These are phyloP conservation scores for Platerodrilus igneus DNA, from an alignment of 2,888 invertebrate species.

Conservation along the genomic window DNA sequence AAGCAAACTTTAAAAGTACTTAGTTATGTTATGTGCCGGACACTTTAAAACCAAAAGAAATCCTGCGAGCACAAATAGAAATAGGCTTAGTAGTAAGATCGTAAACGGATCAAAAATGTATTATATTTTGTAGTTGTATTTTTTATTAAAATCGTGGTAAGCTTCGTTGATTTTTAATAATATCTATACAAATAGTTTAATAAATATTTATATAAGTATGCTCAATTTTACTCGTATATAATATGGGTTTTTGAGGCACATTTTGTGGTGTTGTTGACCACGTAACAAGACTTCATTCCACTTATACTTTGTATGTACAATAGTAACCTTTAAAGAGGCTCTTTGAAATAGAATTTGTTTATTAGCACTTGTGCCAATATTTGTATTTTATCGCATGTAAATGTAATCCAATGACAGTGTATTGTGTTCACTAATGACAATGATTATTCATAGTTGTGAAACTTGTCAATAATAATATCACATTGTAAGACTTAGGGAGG, in stretches of 20 bases:
- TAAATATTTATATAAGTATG: conserved; percentile 6
- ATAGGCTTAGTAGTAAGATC: conserved; percentile 14
- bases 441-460: conserved; percentile 19
- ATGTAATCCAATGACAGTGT: conserved; percentile 1
- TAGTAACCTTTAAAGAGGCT: too few relatives aligned
- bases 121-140: conserved; percentile 23
- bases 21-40: conserved; percentile 38
- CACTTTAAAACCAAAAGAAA: conserved; percentile 9
- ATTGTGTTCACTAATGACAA: conserved; percentile 22
- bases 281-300: conserved; percentile 13
- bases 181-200: conserved; percentile 19
- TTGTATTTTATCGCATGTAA: not conserved
- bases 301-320: conserved; percentile 2
- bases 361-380: conserved; percentile 8
- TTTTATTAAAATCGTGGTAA: conserved; percentile 21
- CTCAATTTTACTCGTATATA: conserved; percentile 15
- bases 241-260: conserved; percentile 15
- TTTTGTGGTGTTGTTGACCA: conserved; percentile 11
- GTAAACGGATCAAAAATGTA: conserved; percentile 20
- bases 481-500: conserved; percentile 42
- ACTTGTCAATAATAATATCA: conserved; percentile 31
- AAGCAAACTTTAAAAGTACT: conserved; percentile 45
- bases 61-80: not conserved
- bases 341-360: too few relatives aligned
- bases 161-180: conserved; percentile 29